Base-by-base conservation (phyloP, 1,140 invertebrate genomes). In the Neodiprion fabricii region DNA sequence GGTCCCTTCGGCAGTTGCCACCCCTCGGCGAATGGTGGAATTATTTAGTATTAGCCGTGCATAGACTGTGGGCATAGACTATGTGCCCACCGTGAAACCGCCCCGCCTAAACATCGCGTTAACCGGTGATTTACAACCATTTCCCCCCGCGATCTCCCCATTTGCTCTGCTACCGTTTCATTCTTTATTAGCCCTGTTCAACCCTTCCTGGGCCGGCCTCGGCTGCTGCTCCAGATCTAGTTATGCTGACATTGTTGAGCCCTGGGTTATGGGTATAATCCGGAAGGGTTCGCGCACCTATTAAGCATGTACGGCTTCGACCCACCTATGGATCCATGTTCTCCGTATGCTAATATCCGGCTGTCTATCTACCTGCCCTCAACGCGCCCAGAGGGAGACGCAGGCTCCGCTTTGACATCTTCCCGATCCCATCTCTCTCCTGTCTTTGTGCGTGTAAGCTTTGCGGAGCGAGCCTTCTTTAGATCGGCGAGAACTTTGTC, bases 101-200 rank as follows among this genome's bases (percentile, higher is more conserved):
- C 87, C 87, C 85, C 87, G 84, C 85, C 86, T 87, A 88, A 88
- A 88, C 85, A 88, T 79, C 85, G 85, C 81, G 85, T 88, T 88
- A 88, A 86, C 85, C 82, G 81, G 85, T 87, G 86, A 87, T 87
- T 87, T 88, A 87, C 85, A 85, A 83, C 73, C 76, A 75, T 78
- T 75, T 75, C n/a, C 53, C 53, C 53, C 53, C 53, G 53, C n/a
- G 5, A 40, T 40, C 28, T 40, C 28, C 28, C 28, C 28, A 40
- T 40, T 40, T 40, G 28, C 28, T 61, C 53, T 14, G 53, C 11
- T 14, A 61, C 53, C 53, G 53, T 12, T 12, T 61, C n/a, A 17
- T 61, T 61, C 53, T 61, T 61, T 61, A 61, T 61, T 61, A 61
- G 53, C 53, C 70, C 70, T 23, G 75, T 28, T 40, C 79, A 80